Conservation (phyloP, 1,140 invertebrate genomes). For the Saccostrea glomerata region DNA sequence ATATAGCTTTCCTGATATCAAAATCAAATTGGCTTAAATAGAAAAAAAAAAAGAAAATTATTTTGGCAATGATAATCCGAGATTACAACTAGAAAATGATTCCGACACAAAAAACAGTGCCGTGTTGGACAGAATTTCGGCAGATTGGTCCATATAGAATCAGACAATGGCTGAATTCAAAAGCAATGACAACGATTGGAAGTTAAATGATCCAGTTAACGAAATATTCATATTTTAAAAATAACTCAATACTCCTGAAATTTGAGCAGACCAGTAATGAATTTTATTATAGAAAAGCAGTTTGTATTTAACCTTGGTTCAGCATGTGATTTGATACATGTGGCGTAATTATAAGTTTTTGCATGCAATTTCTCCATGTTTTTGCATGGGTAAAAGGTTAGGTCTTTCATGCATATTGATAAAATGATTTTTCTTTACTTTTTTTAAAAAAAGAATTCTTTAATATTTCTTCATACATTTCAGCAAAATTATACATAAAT, state of each 20-base stretch:
- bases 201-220: background rate
- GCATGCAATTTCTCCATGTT: background rate
- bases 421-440: background rate
- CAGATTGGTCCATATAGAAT: background rate
- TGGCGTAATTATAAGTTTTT: background rate
- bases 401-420: background rate
- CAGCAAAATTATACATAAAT: background rate
- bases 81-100: background rate
- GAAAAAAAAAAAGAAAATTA: background rate
- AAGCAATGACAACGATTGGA: background rate
- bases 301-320: background rate
- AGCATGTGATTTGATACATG: background rate
- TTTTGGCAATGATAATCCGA: conserved; percentile 4
- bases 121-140: background rate
- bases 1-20: conserved; percentile 11
- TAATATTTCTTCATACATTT: background rate
- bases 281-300: conserved; percentile 11
- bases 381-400: background rate
- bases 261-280: background rate
- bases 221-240: conserved; percentile 2
- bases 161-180: background rate
- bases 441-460: background rate
- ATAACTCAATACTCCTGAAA: conserved; percentile 28
- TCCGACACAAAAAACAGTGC: background rate
- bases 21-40: background rate